Percentiles rank a stretch among this genome's conserved stretches.
Conservation (phyloP, 2,113 vertebrate species). For the Oryzias curvinotus region DNA sequence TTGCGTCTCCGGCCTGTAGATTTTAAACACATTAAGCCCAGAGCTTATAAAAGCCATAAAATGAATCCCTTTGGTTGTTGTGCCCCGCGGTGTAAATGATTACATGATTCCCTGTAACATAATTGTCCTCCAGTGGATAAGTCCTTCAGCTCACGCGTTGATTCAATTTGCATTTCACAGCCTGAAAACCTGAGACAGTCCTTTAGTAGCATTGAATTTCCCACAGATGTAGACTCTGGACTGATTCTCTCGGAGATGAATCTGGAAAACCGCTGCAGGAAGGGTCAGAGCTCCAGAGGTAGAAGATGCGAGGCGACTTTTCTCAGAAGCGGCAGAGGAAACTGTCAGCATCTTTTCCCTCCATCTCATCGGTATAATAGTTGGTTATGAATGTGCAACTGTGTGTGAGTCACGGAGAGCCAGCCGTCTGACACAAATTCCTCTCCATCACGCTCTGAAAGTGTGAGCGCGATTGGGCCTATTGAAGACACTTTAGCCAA, state of each 20-base stretch:
- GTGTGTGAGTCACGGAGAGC: too few relatives aligned
- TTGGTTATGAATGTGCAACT: neutral
- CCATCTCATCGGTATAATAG: neutral
- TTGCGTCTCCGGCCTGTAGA: constrained; percentile 20
- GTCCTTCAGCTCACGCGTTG: constrained; percentile 1
- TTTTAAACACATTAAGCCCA: constrained; percentile 1
- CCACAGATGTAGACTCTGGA: neutral
- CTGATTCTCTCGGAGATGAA: constrained; percentile 8
- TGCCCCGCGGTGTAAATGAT: constrained; percentile 24
- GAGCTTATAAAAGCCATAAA: constrained; percentile 9
- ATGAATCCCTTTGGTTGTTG: constrained; percentile 38
- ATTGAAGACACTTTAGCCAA: too few relatives aligned
- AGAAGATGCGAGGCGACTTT: constrained; percentile 1
- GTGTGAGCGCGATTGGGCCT: neutral
- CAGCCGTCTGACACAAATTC: neutral
- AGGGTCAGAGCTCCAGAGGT: constrained; percentile 1
- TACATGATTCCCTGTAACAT: constrained; percentile 23
- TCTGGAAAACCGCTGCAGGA: constrained; percentile 1
- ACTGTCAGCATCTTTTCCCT: neutral
- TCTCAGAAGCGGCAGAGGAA: too few relatives aligned
- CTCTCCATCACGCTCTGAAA: neutral
- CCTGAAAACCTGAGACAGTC: constrained; percentile 15
- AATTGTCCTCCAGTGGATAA: constrained; percentile 19
- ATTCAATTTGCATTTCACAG: constrained; percentile 22
- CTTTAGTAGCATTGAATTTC: constrained; percentile 17